These are phyloP conservation scores for Astur gentilis DNA, from an alignment of 2,113 vertebrate species.

Conservation along the genomic window DNA sequence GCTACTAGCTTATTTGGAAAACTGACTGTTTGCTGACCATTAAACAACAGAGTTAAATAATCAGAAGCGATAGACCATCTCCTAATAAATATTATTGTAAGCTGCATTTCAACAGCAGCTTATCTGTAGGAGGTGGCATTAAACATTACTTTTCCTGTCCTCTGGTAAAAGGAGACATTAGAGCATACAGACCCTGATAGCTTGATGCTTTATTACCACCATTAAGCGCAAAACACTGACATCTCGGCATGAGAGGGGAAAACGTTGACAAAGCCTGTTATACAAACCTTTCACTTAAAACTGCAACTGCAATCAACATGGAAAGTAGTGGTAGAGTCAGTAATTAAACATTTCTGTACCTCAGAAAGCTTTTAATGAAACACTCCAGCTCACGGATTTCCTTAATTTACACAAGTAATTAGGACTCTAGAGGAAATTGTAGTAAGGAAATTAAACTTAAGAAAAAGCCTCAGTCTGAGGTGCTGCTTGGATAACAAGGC, in stretches of 20 bases:
- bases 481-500: slow-evolving; percentile 22
- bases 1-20: slow-evolving; percentile 15
- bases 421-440: slow-evolving; percentile 49
- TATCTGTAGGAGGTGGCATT: neutral
- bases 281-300: slow-evolving; percentile 8
- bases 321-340: neutral
- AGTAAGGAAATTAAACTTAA: slow-evolving; percentile 35
- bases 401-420: slow-evolving; percentile 48
- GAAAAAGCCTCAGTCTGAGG: neutral
- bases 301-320: neutral
- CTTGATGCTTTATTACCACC: slow-evolving; percentile 30
- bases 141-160: slow-evolving; percentile 7
- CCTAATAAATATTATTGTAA: slow-evolving; percentile 8
- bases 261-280: neutral
- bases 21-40: slow-evolving; percentile 37
- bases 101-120: neutral
- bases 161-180: neutral
- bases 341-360: slow-evolving; percentile 6
- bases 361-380: slow-evolving; percentile 48
- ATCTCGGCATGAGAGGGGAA: neutral
- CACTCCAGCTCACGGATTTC: slow-evolving; percentile 47
- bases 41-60: neutral
- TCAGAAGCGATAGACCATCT: neutral
- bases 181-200: neutral
- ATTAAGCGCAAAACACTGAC: slow-evolving; percentile 8